Conservation (phyloP, 2,797 vertebrate genomes). For the Borostomias antarcticus region DNA sequence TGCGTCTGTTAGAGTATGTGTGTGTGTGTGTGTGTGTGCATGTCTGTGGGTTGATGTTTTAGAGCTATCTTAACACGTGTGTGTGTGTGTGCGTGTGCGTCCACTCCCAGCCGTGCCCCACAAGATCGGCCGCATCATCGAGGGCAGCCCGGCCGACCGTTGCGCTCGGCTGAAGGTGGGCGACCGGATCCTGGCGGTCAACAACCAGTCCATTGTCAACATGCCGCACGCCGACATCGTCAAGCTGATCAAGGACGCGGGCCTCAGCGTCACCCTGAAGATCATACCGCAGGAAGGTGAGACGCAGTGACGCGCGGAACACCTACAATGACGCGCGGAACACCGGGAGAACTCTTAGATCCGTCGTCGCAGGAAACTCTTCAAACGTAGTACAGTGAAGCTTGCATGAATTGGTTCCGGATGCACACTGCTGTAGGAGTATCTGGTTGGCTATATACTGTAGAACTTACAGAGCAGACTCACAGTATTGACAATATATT, state of each 20-base stretch:
- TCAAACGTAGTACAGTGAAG: too few species aligned
- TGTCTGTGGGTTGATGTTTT: slow-evolving; percentile 6
- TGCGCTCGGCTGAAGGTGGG: slow-evolving; percentile 96
- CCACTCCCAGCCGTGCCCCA: slow-evolving; percentile 88
- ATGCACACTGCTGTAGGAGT: background rate
- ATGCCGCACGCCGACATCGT: slow-evolving; percentile 99
- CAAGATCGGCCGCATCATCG: slow-evolving; percentile 98
- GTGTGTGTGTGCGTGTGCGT: background rate
- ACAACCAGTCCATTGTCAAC: slow-evolving; percentile 94
- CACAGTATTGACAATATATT: too few species aligned
- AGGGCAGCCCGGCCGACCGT: slow-evolving; percentile 96
- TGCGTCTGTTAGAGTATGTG: slow-evolving; percentile 5
- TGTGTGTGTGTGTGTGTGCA: slow-evolving; percentile 38
- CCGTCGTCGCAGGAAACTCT: too few species aligned
- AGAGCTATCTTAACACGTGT: too few species aligned
- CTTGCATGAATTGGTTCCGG: too few species aligned
- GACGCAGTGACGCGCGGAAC: slow-evolving; percentile 35
- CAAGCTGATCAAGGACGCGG: slow-evolving; percentile 98
- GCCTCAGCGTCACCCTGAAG: slow-evolving; percentile 94
- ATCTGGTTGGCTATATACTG: background rate
- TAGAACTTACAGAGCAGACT: too few species aligned
- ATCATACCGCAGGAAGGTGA: slow-evolving; percentile 98
- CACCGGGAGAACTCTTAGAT: background rate
- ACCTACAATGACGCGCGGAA: background rate
- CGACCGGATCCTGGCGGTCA: slow-evolving; percentile 97